Percentiles rank a stretch among this genome's conserved stretches.
phyloP scores from a whole-genome alignment of 2,113 vertebrate species.

The Corvus cornix region DNA sequence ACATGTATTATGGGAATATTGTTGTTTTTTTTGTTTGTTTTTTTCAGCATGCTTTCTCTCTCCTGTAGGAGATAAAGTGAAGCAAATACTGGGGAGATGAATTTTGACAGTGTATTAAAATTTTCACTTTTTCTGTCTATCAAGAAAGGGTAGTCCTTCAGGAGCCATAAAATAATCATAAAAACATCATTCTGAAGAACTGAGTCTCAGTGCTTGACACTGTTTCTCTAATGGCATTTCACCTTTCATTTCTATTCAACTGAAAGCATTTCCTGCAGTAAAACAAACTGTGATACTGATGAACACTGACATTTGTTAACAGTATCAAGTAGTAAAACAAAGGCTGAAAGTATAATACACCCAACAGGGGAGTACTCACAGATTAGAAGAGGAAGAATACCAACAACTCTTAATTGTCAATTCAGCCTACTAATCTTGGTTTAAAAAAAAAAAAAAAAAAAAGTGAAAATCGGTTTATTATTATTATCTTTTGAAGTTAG shows the following conservation, averaged over 20 bases:
- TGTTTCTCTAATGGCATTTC: neutral
- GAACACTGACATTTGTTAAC: conserved; percentile 41
- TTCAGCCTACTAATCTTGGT: neutral
- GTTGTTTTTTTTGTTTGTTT: neutral
- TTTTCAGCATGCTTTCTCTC: neutral
- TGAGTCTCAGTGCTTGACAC: neutral
- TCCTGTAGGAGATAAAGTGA: neutral
- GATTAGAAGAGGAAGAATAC: conserved; percentile 7
- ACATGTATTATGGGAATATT: neutral
- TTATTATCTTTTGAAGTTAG: neutral
- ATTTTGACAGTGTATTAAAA: neutral
- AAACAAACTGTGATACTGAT: conserved; percentile 3
- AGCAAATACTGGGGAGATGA: neutral
- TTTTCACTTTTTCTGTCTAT: neutral
- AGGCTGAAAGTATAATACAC: neutral
- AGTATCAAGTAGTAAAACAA: conserved; percentile 42
- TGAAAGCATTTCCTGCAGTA: neutral
- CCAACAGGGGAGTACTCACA: neutral
- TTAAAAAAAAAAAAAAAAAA: conserved; percentile 1
- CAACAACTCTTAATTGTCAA: neutral
- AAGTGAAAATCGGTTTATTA: neutral
- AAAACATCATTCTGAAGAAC: neutral
- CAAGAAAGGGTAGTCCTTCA: neutral
- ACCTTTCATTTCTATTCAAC: conserved; percentile 5
- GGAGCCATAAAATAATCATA: neutral